Evolutionary conservation across 2,113 vertebrate genomes (phyloP).

Genomic region (Nematolebias whitei): DNA sequence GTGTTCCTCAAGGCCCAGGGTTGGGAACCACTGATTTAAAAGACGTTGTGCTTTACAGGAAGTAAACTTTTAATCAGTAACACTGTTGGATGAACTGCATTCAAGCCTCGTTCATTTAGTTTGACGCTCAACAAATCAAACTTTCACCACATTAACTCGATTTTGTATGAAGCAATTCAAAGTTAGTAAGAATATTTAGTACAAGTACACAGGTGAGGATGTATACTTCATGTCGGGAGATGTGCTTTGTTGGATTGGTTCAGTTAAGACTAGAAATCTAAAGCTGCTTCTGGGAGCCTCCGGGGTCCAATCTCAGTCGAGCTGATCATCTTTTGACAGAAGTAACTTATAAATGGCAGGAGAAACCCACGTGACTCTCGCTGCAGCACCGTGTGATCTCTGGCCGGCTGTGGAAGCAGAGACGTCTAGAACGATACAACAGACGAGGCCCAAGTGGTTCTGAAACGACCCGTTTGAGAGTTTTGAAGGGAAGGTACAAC

Average conservation of each 20-base stretch:
- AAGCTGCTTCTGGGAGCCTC: conserved; percentile 45
- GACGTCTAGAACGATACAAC: no score
- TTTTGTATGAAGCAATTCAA: no score
- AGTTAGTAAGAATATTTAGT: no score
- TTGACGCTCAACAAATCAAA: no score
- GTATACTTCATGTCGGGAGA: no score
- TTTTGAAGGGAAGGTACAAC: neutral
- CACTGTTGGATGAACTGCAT: neutral
- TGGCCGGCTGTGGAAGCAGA: conserved; percentile 8
- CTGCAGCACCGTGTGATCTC: conserved; percentile 49
- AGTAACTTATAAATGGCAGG: conserved; percentile 56
- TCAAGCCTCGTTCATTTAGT: no score
- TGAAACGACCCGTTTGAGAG: neutral
- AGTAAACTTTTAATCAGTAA: neutral
- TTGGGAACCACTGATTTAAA: no score
- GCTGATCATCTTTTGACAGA: conserved; percentile 71
- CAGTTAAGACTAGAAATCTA: conserved; percentile 9
- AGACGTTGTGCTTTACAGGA: no score
- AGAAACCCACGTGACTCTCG: conserved; percentile 42
- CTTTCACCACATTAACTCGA: no score
- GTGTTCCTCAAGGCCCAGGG: no score
- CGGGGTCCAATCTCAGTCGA: conserved; percentile 58
- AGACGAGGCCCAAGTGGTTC: neutral
- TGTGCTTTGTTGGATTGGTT: neutral
- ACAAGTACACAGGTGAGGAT: no score